Base-by-base conservation (phyloP, 2,888 invertebrate genomes). In the Tortrix viridana region DNA sequence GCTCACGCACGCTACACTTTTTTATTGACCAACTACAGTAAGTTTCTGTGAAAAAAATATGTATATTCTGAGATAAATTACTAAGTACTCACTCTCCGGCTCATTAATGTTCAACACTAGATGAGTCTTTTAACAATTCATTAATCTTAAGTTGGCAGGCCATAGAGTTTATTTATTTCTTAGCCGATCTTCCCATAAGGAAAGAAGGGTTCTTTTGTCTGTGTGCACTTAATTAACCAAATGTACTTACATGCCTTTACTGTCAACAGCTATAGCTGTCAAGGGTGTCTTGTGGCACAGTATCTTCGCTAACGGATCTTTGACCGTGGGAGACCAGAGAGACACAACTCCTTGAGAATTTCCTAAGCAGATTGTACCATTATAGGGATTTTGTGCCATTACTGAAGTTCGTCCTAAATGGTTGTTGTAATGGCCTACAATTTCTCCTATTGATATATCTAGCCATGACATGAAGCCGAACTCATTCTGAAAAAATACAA, bases 311-410 rank as follows among this genome's bases (percentile, higher is more conserved):
- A 99, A 87, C 0, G 99, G 97, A 66, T 97, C 95, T 69, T 95
- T 95, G 0, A 94, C 92, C 74, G 95, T 97, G 0, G 99, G 99
- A 5, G 98, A 95, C 99, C 99, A 99, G 94, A 99, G 94, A 0
- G 97, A 96, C 0, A 99, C 98, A 0, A 97, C 95, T 16, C 99
- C 99, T 85, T 96, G 96, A 0, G 96, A 93, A 82, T 97, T 96
- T 0, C 99, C 99, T n/a, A 97, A 88, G 76, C 97, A 97, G 5
- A 99, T 80, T 2, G 98, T 95, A 0, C 97, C 99, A 89, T 99
- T 99, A 75, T 95, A 94, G 0, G 99, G 98, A 89, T 99, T 99
- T 77, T 98, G 98, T 1, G 96, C 94, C 95, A 99, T 95, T 2
- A 97, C 94, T 59, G 94, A 94, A 49, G 98, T 94, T 67, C 96